A percentile compares a stretch with the other conserved stretches of the same genome.
These are phyloP conservation scores for Meta bourneti DNA, from an alignment of 2,888 invertebrate species.

Conservation along the genomic window DNA sequence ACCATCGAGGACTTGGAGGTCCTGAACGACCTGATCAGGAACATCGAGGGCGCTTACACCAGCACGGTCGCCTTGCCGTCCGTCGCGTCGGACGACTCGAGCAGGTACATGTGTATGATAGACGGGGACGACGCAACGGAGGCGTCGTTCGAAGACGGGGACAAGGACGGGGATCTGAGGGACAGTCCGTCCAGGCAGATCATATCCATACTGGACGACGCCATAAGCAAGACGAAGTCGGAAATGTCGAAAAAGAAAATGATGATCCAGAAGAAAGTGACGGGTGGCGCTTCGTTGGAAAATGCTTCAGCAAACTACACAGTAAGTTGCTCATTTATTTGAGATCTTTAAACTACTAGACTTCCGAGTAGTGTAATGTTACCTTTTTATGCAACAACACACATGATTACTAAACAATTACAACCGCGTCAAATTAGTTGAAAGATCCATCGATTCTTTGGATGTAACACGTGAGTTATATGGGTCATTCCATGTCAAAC, in stretches of 20 bases:
- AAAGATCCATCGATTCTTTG: too few species aligned
- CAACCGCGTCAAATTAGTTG: too few species aligned
- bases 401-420: not conserved
- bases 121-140: not conserved
- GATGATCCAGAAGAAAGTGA: not conserved
- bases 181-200: not conserved
- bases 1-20: slow-evolving; percentile 1
- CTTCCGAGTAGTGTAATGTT: not conserved
- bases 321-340: not conserved
- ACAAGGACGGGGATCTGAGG: not conserved
- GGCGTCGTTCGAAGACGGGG: not conserved
- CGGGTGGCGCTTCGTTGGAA: not conserved
- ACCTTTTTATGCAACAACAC: not conserved
- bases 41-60: not conserved
- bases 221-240: not conserved
- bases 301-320: not conserved
- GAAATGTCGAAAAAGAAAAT: not conserved
- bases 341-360: not conserved
- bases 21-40: slow-evolving; percentile 16
- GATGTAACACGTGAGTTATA: too few species aligned
- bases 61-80: not conserved
- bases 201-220: not conserved
- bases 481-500: too few species aligned
- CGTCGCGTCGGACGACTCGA: not conserved
- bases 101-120: not conserved